phyloP scores from a whole-genome alignment of 1,140 invertebrate species.

The Dinoponera quadriceps region DNA sequence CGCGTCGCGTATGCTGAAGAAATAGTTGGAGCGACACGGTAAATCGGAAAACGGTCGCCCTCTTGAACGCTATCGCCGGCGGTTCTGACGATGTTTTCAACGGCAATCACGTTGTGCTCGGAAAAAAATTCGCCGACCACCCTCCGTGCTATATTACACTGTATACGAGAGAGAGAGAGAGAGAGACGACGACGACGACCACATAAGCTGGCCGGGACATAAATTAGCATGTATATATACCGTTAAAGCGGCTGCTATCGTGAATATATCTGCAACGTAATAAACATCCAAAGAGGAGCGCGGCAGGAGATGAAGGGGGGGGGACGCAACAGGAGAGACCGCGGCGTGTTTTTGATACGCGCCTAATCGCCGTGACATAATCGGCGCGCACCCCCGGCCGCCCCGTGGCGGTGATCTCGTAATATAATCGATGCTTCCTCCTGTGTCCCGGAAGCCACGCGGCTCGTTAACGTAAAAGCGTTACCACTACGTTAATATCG shows the following conservation, averaged over 20 bases:
- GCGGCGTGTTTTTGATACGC: conserved; percentile 50
- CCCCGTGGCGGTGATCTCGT: conserved; percentile 19
- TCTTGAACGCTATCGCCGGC: too few species aligned
- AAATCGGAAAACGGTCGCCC: too few species aligned
- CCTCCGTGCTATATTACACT: background rate
- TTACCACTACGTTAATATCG: background rate
- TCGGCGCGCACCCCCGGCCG: conserved; percentile 1
- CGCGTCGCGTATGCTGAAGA: too few species aligned
- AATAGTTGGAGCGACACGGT: too few species aligned
- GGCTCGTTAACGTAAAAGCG: conserved; percentile 44
- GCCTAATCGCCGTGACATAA: conserved; percentile 58
- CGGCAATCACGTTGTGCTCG: too few species aligned
- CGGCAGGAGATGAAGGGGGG: background rate
- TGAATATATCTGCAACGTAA: conserved; percentile 34
- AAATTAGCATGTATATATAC: conserved; percentile 26
- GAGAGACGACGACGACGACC: too few species aligned
- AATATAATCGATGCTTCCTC: conserved; percentile 45
- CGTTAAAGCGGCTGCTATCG: conserved; percentile 10
- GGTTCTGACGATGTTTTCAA: too few species aligned
- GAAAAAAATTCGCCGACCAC: background rate
- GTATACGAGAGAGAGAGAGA: too few species aligned
- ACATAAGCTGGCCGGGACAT: background rate
- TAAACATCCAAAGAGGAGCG: conserved; percentile 15
- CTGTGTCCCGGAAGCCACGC: conserved; percentile 5
- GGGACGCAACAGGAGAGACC: background rate